Evolutionary conservation across 1,140 invertebrate genomes (phyloP).

Genomic region (Formica exsecta): DNA sequence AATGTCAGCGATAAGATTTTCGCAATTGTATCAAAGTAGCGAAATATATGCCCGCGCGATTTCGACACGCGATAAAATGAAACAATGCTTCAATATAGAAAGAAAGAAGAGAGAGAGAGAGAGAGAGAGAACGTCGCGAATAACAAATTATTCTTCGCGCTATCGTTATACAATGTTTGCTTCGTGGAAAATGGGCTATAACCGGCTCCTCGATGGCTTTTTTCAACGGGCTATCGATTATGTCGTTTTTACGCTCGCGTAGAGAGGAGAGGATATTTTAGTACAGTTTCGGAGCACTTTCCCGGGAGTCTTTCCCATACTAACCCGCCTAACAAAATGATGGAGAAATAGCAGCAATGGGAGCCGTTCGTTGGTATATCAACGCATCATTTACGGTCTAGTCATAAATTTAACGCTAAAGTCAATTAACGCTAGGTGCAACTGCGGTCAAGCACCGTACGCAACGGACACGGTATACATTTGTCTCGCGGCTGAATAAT

Average conservation of each 20-base stretch:
- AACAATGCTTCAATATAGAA: background rate
- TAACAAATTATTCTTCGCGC: background rate
- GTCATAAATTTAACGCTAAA: constrained; percentile 23
- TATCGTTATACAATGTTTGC: constrained; percentile 2
- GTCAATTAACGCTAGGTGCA: constrained; percentile 11
- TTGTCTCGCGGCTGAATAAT: constrained; percentile 15
- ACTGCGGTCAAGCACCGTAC: constrained; percentile 4
- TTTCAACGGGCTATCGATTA: background rate
- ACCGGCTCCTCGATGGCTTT: background rate
- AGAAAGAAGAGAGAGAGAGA: no score
- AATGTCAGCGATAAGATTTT: constrained; percentile 16
- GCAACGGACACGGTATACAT: background rate
- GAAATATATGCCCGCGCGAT: background rate
- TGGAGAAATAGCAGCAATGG: background rate
- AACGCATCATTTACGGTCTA: background rate
- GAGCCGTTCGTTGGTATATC: background rate
- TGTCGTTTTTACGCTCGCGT: background rate
- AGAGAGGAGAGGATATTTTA: background rate
- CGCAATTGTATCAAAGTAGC: background rate
- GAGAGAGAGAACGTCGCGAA: background rate
- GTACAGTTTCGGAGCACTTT: background rate
- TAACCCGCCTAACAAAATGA: constrained; percentile 2
- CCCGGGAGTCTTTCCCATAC: background rate
- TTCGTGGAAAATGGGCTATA: background rate
- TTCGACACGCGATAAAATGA: constrained; percentile 21